These are phyloP conservation scores for Castor canadensis DNA, from an alignment of 2,113 vertebrate genomes.

Conservation along the genomic window DNA sequence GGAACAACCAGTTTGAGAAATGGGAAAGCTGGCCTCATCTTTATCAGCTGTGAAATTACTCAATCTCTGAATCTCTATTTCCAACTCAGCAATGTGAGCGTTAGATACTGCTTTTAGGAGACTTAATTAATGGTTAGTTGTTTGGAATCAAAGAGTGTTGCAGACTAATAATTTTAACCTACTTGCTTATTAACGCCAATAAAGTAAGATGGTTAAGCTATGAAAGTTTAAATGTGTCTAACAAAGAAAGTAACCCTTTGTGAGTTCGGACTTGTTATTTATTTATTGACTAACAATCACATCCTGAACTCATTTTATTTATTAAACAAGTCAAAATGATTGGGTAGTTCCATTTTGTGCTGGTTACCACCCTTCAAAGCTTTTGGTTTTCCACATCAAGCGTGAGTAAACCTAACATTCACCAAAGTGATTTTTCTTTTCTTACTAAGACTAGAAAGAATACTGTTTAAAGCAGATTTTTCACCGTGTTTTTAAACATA, in stretches of 20 bases:
- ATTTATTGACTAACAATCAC: background rate
- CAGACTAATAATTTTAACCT: background rate
- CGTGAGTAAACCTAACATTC: conserved; percentile 11
- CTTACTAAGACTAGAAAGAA: background rate
- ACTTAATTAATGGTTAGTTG: conserved; percentile 17
- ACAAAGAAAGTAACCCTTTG: background rate
- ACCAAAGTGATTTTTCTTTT: background rate
- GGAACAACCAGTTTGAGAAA: conserved; percentile 38
- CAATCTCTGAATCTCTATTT: background rate
- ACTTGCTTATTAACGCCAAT: conserved; percentile 15
- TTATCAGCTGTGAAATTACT: conserved; percentile 23
- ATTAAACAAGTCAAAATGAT: conserved; percentile 42
- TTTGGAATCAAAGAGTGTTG: conserved; percentile 42
- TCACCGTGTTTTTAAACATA: background rate
- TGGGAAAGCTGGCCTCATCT: background rate
- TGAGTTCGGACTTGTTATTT: background rate
- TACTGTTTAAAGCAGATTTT: background rate
- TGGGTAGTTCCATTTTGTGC: background rate
- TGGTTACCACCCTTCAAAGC: background rate
- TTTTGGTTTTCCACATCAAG: background rate
- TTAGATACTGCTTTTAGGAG: background rate
- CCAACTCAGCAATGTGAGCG: background rate
- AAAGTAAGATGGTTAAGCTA: background rate
- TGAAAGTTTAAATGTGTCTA: conserved; percentile 1
- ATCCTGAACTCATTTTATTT: conserved; percentile 1